phyloP scores from a whole-genome alignment of 2,113 vertebrate species.

The Paracanthobrama guichenoti region DNA sequence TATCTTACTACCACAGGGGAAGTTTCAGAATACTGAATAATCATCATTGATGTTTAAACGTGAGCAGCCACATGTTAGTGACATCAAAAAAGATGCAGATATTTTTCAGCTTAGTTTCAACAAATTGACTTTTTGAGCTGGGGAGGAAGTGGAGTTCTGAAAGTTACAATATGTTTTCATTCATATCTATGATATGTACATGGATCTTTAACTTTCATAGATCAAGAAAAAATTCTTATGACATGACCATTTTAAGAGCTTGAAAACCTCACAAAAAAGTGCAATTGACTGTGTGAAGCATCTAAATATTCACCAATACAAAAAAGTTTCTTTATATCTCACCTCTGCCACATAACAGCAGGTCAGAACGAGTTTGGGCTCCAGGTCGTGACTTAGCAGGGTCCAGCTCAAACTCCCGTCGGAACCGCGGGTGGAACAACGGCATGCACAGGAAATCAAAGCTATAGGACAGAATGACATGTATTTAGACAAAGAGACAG shows the following conservation, averaged over 20 bases:
- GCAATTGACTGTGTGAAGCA: neutral
- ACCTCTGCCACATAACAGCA: conserved; percentile 90
- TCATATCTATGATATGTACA: neutral
- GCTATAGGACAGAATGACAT: conserved; percentile 63
- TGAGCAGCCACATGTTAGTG: neutral
- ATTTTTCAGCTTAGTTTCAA: neutral
- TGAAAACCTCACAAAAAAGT: neutral
- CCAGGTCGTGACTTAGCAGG: conserved; percentile 82
- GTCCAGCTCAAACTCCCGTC: conserved; percentile 82
- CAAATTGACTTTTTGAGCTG: neutral
- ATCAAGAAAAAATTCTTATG: neutral
- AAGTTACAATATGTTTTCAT: neutral
- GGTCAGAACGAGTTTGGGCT: conserved; percentile 88
- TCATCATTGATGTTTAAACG: neutral
- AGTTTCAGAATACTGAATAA: neutral
- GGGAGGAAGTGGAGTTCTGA: neutral
- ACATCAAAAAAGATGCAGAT: neutral
- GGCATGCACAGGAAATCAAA: conserved; percentile 96
- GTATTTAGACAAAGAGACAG: neutral
- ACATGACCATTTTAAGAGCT: neutral
- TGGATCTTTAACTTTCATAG: neutral
- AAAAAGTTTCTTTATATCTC: conserved; percentile 19
- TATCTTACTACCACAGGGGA: neutral
- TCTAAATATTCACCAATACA: neutral
- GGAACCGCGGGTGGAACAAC: conserved; percentile 88